A percentile compares a stretch with the other conserved stretches of the same genome.
Conservation (phyloP, 2,113 vertebrate genomes). For the Bucco capensis region DNA sequence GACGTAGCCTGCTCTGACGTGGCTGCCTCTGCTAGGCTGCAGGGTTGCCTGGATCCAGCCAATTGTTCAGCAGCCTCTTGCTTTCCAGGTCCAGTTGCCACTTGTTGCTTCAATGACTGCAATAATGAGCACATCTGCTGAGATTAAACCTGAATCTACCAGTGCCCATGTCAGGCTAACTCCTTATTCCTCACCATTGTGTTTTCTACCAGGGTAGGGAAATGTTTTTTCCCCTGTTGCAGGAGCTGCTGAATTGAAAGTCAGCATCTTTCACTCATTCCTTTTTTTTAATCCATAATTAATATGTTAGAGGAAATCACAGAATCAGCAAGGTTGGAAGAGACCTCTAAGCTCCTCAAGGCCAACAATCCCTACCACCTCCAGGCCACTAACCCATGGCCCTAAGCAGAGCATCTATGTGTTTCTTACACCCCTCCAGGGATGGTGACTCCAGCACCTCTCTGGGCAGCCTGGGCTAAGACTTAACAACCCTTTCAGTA, state of each 20-base stretch:
- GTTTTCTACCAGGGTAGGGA: neutral
- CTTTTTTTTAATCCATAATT: neutral
- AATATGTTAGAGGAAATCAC: fast-evolving
- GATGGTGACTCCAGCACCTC: too few relatives aligned
- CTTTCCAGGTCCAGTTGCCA: neutral
- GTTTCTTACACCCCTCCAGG: too few relatives aligned
- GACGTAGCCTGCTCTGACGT: neutral
- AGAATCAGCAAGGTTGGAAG: too few relatives aligned
- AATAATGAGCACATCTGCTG: neutral
- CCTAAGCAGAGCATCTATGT: too few relatives aligned
- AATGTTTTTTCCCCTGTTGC: neutral
- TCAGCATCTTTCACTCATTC: fast-evolving
- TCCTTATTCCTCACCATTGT: neutral
- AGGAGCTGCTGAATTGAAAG: neutral
- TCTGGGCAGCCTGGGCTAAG: too few relatives aligned
- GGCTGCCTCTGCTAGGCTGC: too few relatives aligned
- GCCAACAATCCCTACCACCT: too few relatives aligned
- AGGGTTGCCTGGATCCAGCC: neutral
- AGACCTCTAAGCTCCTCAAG: too few relatives aligned
- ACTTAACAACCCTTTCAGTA: too few relatives aligned
- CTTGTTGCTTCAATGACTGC: neutral
- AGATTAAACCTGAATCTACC: fast-evolving
- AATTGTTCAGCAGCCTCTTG: neutral
- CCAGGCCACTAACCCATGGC: too few relatives aligned
- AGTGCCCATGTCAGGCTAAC: fast-evolving